phyloP scores from a whole-genome alignment of 2,113 vertebrate species.

The Sclerurus mexicanus region DNA sequence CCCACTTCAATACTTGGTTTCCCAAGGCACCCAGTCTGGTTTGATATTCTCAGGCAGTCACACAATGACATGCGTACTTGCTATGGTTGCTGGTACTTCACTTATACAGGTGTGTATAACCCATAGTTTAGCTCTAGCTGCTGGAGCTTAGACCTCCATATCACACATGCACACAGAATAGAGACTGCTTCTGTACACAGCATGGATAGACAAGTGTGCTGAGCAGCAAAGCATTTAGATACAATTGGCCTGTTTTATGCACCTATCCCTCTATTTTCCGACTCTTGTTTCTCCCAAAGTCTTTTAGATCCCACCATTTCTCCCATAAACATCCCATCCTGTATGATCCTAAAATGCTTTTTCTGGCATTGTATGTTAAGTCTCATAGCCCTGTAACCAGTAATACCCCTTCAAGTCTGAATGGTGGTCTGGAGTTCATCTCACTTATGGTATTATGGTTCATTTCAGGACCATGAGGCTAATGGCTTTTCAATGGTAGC shows the following conservation, averaged over 20 bases:
- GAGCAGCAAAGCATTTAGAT: neutral
- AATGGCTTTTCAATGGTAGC: neutral
- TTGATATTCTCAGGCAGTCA: neutral
- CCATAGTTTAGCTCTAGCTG: neutral
- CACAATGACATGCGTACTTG: neutral
- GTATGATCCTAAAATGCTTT: neutral
- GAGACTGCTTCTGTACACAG: neutral
- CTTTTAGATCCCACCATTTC: neutral
- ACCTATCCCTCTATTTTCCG: neutral
- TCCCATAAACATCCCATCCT: neutral
- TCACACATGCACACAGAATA: neutral
- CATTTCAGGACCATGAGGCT: neutral
- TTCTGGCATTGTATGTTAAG: neutral
- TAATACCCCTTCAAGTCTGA: neutral
- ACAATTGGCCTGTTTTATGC: neutral
- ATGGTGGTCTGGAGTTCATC: neutral
- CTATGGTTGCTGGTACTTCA: neutral
- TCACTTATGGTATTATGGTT: neutral
- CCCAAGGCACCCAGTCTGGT: neutral
- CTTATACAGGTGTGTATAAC: fast-evolving
- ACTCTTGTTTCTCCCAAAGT: neutral
- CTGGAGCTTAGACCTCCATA: neutral
- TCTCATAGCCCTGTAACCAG: neutral
- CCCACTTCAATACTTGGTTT: neutral
- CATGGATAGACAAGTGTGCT: neutral